Conservation (phyloP, 2,797 vertebrate genomes). For the Hydrophis major region DNA sequence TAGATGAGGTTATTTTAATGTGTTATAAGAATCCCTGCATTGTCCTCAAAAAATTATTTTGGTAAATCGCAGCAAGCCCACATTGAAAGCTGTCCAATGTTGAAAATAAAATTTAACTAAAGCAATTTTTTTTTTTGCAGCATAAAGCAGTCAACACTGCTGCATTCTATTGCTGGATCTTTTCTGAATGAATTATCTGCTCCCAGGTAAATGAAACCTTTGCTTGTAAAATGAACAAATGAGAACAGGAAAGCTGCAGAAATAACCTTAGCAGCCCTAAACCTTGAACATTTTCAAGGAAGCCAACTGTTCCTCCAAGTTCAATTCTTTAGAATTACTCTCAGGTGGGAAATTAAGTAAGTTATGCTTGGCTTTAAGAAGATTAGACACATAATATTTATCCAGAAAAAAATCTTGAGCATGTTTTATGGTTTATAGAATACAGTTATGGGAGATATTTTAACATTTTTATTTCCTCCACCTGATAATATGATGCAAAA, state of each 20-base stretch:
- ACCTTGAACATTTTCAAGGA: not conserved
- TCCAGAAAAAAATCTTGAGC: not conserved
- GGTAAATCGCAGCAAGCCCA: not conserved
- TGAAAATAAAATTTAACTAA: not conserved
- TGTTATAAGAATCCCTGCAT: not conserved
- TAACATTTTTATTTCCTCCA: not conserved
- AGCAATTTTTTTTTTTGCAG: not conserved
- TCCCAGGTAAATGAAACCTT: not conserved
- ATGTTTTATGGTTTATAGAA: not conserved
- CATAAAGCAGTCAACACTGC: too few species aligned
- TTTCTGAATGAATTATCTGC: rapidly evolving
- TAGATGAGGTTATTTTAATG: not conserved
- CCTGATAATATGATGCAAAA: not conserved
- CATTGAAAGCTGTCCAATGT: too few species aligned
- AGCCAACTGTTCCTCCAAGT: not conserved
- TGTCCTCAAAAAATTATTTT: not conserved
- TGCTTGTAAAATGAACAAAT: not conserved
- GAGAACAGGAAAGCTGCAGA: not conserved
- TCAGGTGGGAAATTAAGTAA: not conserved
- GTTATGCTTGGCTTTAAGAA: not conserved
- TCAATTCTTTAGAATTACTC: not conserved
- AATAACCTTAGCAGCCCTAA: not conserved
- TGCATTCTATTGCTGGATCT: rapidly evolving
- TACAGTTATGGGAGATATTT: not conserved
- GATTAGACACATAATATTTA: not conserved